Evolutionary conservation across 35 echinoderm and acorn worm species (phyloP), one percentile per base, ranked within the genome.

Genomic region (Hemicentrotus pulcherrimus): DNA sequence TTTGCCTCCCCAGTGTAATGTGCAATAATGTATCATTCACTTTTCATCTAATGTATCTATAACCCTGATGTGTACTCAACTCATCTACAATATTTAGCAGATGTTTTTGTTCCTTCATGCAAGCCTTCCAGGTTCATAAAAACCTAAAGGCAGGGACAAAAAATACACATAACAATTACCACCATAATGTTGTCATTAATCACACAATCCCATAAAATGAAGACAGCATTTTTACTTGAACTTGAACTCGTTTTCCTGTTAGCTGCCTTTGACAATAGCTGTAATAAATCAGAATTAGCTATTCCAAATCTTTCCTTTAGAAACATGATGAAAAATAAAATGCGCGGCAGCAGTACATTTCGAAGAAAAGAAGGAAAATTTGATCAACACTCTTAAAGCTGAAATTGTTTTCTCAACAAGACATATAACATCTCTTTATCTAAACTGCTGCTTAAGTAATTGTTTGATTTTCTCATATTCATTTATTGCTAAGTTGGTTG

Each of bases 241-340:
- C 65, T 78, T 78, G 65, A 78, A 78, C 65, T 78, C 65, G n/a
- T 24, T 28, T 71, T 71, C 28, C 61, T 71, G 61, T 24, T 71
- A 71, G 61, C 65, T 30, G 28, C n/a, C 22, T 28, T 78, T n/a
- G 65, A 78, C 65, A 78, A 28, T 78, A n/a, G 5, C 28, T 28
- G 65, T 78, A 78, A 78, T 78, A 78, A 78, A 78, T 78, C 65
- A 78, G 65, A 78, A 78, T 78, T 78, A 78, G 65, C 65, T n/a
- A 78, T 78, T 78, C 19, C 28, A 22, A 78, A 28, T n/a, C 1
- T 28, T 18, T n/a, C 65, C 28, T n/a, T 78, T 78, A 30, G 19
- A n/a, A 78, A 78, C 22, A 28, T 78, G 65, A n/a, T 78, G 65
- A 78, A 78, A 78, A 28, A 78, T 78, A 6, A 24, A 78, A 78